Evolutionary conservation across 2,113 vertebrate species (phyloP), one percentile per base, ranked within the genome.

Genomic region (Probosciger aterrimus): DNA sequence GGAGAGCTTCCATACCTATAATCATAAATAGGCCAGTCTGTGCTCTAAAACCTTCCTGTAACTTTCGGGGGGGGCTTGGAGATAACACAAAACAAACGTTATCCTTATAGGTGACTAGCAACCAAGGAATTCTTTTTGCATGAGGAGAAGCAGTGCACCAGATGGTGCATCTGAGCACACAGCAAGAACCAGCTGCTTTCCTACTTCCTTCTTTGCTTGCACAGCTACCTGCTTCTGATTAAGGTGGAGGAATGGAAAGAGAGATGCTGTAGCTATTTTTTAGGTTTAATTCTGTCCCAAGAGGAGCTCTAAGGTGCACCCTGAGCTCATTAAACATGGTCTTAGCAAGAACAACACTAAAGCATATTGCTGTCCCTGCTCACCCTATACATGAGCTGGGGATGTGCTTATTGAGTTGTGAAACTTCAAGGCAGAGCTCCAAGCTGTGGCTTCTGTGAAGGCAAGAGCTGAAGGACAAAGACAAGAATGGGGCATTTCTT

Each of bases 391-490:
- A 0, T 11, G 7, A 50, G 63, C 68, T 70, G 31, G 31, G 43
- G 55, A 24, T n/a, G 63, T 14, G 10, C 24, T 30, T 18, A 0
- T 1, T 2, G 4, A 4, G 20, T 7, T 12, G 44, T 28, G 23
- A 16, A 41, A 6, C 10, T 14, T 1, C 0, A 0, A 49, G 30
- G 28, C 27, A 46, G 17, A 37, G 33, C 4, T 4, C n/a, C 16
- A 4, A 79, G 27, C 71, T 28, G 18, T 4, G 28, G 19, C 27
- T 60, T 33, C 49, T 9, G 4, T 10, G 13, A 31, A 49, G 64
- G 15, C 31, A 46, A 44, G 28, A 17, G 17, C 35, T 60, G 57
- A 39, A 64, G 28, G 69, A 82, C 16, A n/a, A 52, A 31, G 27
- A 15, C 10, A 35, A 18, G 44, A 52, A 20, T 0, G 6, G 41